Base-by-base conservation (phyloP, 2,888 invertebrate species). In the Lomographa bimaculata region DNA sequence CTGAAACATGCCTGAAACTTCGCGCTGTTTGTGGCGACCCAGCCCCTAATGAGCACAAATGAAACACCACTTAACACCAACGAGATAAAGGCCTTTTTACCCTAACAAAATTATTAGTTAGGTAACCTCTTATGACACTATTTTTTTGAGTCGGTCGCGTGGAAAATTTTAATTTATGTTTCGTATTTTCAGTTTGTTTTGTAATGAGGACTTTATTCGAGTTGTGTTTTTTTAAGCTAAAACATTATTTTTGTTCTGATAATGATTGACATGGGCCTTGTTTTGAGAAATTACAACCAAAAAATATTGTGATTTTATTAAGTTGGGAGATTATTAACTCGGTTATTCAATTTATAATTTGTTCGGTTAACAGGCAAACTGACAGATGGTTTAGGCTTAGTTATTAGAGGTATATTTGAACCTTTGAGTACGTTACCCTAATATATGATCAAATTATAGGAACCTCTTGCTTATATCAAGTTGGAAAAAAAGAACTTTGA, bases 151-250 rank as follows among this genome's bases (percentile, higher is more conserved):
- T 27, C 35, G 25, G n/a, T 33, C 21, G 36, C 29, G 37, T 26
- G 21, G 32, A 43, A 47, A 38, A 41, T 36, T 44, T 46, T 30
- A 46, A 46, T 50, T 34, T 45, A 38, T 29, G 36, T 35, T 39
- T 9, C 17, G 27, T 24, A 14, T 41, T 33, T 7, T 9, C 7
- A 9, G 7, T 24, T 27, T 36, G 21, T 36, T 36, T 32, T 21
- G 36, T 26, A 25, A 17, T 30, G 35, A 35, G 17, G 25, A 26
- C 25, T 29, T 16, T 33, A 17, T 40, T 11, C 5, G 3, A 4
- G 8, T 18, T 28, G 27, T 11, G 9, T 8, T 18, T 3, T n/a
- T 21, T 26, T 32, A 27, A 12, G 29, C 5, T 35, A n/a, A n/a
- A n/a, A n/a, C n/a, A n/a, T n/a, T n/a, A 14, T 14, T 14, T 14